Evolutionary conservation across 2,113 vertebrate genomes (phyloP), one percentile per base, ranked within the genome.

Genomic region (Prinia subflava): DNA sequence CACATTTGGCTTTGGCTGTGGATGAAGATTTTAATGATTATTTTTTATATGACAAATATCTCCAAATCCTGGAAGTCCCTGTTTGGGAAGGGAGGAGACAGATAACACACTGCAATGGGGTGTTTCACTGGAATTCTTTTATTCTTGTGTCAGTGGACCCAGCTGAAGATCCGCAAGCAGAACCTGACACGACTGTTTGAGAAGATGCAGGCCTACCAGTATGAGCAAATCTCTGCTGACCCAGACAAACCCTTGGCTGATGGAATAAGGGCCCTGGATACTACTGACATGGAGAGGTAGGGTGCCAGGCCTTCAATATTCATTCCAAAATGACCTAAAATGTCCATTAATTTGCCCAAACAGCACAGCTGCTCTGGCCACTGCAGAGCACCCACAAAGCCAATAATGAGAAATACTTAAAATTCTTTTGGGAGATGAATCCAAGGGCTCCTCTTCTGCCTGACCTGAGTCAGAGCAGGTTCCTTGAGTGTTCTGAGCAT

Each of bases 141-240:
- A 5, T 53, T 95, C 6, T 64, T 10, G 0, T 88, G 3, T 23
- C 95, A 99, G 99, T 99, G 99, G 99, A 99, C 99, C 46, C 99
- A 99, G 80, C 98, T 99, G 95, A 99, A 98, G 96, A 99, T 98
- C 81, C 98, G 99, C 30, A 99, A 99, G 96, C 99, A 99, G 98
- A 99, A 99, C 96, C 97, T 99, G 94, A 99, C 99, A 1, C 98
- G 99, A 15, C 98, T 99, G 22, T 99, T 99, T 96, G 99, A 98
- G 97, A 99, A 99, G 96, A 99, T 99, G 99, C 99, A 99, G 95
- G 98, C 99, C 49, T 99, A 98, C 94, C 99, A 99, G 94, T 99
- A 99, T 20, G 99, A 99, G 78, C 99, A 99, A 94, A 99, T 99
- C 87, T 99, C 99, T 46, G 99, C 99, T 65, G 99, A 99, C 77